These are phyloP conservation scores for Sinotaia quadrata DNA, from an alignment of 2,888 invertebrate genomes.

Conservation along the genomic window DNA sequence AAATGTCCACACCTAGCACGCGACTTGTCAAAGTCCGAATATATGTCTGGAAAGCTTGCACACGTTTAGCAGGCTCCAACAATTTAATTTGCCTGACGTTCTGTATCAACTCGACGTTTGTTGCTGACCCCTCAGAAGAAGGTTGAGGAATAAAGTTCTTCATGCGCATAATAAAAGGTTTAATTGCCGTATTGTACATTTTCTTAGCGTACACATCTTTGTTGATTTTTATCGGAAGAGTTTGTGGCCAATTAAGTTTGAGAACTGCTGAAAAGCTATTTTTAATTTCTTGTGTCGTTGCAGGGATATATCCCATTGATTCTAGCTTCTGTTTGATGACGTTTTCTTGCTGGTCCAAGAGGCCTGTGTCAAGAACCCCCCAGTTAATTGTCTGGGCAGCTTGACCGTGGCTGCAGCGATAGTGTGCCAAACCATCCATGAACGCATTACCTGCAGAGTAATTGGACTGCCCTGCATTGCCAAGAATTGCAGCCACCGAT, in stretches of 20 bases:
- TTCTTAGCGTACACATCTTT: background rate
- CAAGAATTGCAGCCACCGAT: constrained; percentile 46
- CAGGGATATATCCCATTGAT: constrained; percentile 26
- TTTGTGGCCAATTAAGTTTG: constrained; percentile 13
- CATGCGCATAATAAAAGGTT: background rate
- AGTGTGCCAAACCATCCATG: constrained; percentile 45
- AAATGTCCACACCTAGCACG: constrained; percentile 36
- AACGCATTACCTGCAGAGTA: constrained; percentile 54
- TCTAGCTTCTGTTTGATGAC: constrained; percentile 15
- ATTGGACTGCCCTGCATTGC: constrained; percentile 52
- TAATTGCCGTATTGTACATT: background rate
- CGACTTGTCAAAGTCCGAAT: constrained; percentile 28
- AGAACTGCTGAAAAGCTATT: background rate
- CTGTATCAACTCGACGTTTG: background rate
- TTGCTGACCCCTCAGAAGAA: background rate
- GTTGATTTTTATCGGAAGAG: background rate
- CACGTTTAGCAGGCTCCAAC: background rate
- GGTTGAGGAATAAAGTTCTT: background rate
- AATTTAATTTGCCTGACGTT: background rate
- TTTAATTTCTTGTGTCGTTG: constrained; percentile 30
- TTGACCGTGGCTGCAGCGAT: constrained; percentile 38
- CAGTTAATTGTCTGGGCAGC: constrained; percentile 54
- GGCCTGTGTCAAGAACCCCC: constrained; percentile 49
- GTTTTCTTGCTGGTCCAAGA: constrained; percentile 32
- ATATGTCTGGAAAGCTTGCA: constrained; percentile 28